Conservation (phyloP, 2,888 invertebrate species). For the Cephus pygmeus region DNA sequence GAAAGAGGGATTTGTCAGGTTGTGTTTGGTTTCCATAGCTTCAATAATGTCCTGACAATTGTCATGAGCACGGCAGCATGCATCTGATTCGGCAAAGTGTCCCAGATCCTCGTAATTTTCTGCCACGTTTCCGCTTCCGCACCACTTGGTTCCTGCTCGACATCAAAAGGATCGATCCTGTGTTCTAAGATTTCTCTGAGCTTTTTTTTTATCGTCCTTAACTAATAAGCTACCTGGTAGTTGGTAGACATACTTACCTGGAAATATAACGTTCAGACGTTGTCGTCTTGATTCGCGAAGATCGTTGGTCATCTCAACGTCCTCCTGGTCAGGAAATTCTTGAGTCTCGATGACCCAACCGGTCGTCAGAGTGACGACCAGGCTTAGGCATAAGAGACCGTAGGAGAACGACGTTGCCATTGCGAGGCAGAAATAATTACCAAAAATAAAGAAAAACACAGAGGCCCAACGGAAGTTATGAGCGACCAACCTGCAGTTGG, state of each 20-base stretch:
- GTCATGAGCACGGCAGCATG: slow-evolving; percentile 59
- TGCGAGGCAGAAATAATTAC: not conserved
- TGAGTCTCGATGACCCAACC: slow-evolving; percentile 28
- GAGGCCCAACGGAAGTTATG: slow-evolving; percentile 15
- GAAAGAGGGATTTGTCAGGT: slow-evolving; percentile 49
- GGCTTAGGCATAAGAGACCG: not conserved
- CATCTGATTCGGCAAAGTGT: slow-evolving; percentile 48
- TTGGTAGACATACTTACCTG: slow-evolving; percentile 38
- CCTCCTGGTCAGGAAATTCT: slow-evolving; percentile 10
- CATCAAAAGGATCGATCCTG: not conserved
- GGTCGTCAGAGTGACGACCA: slow-evolving; percentile 10
- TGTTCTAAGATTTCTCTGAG: not conserved
- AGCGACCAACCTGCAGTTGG: not conserved
- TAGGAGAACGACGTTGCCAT: not conserved
- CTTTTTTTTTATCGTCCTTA: not conserved
- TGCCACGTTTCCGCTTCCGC: slow-evolving; percentile 55
- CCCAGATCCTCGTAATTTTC: slow-evolving; percentile 50
- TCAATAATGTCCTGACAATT: slow-evolving; percentile 53
- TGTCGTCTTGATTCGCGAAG: slow-evolving; percentile 22
- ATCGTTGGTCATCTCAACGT: slow-evolving; percentile 19
- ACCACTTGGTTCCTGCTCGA: slow-evolving; percentile 55
- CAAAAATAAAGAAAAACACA: slow-evolving; percentile 3
- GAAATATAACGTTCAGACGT: slow-evolving; percentile 42
- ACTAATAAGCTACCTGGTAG: not conserved
- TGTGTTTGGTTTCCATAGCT: slow-evolving; percentile 44